These are phyloP conservation scores for Antheraea yamamai DNA, from an alignment of 2,888 invertebrate species.

Conservation along the genomic window DNA sequence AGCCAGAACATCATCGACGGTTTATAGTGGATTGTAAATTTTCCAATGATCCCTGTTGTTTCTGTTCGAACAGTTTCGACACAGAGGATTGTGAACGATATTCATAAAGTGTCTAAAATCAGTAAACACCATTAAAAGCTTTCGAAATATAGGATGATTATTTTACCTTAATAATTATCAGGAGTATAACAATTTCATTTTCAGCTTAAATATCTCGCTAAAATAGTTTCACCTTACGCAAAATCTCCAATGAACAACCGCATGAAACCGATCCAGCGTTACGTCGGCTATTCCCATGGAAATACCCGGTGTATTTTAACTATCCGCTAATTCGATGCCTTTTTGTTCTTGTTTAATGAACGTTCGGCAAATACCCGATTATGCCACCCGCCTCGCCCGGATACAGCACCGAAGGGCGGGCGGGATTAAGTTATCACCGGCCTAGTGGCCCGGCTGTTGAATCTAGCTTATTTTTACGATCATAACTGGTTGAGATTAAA, in stretches of 20 bases:
- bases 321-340: conserved; percentile 27
- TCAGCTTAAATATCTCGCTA: not conserved
- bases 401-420: conserved; percentile 22
- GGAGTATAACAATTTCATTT: not conserved
- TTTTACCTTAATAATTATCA: not conserved
- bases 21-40: no score
- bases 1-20: no score
- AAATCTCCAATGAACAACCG: conserved; percentile 10
- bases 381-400: conserved; percentile 32
- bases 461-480: conserved; percentile 4
- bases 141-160: not conserved
- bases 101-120: not conserved
- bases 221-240: conserved; percentile 6
- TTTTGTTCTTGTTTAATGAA: conserved; percentile 45
- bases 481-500: not conserved
- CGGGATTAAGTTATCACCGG: conserved; percentile 43
- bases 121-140: not conserved
- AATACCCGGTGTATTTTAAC: conserved; percentile 26
- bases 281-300: conserved; percentile 18
- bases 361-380: conserved; percentile 48
- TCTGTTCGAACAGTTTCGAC: not conserved
- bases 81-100: not conserved
- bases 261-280: conserved; percentile 10
- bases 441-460: conserved; percentile 39
- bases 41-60: no score